A percentile compares a stretch with the other conserved stretches of the same genome.
phyloP scores from a whole-genome alignment of 2,797 vertebrate species.

The Knipowitschia caucasica region DNA sequence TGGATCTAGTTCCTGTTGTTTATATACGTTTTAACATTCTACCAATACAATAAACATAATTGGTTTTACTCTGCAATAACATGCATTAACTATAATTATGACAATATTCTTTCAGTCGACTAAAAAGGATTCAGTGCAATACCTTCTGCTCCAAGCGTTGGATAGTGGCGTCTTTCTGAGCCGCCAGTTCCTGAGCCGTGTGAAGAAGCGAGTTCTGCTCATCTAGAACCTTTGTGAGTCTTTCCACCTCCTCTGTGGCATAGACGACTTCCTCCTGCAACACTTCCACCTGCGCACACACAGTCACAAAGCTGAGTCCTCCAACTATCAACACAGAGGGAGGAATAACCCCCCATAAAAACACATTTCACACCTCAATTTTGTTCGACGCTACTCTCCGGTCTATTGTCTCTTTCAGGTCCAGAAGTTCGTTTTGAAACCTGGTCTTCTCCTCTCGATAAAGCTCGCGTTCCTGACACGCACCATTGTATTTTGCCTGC shows the following conservation, averaged over 20 bases:
- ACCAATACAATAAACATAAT: too few species aligned
- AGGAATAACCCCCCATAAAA: too few species aligned
- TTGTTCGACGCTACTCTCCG: constrained; percentile 80
- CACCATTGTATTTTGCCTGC: constrained; percentile 80
- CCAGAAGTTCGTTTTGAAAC: constrained; percentile 79
- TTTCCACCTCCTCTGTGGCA: constrained; percentile 84
- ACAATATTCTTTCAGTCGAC: too few species aligned
- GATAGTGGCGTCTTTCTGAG: constrained; percentile 78
- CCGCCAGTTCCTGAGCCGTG: constrained; percentile 76
- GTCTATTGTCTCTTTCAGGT: constrained; percentile 79
- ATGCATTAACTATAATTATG: too few species aligned
- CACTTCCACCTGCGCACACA: constrained; percentile 80
- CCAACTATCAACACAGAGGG: background rate
- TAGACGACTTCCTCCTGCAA: constrained; percentile 87
- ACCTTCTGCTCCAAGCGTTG: constrained; percentile 84
- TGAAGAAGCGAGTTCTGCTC: constrained; percentile 82
- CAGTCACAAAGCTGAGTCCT: background rate
- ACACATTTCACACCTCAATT: constrained; percentile 78
- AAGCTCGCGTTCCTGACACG: constrained; percentile 79
- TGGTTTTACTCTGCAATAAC: too few species aligned
- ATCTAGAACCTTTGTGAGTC: constrained; percentile 84
- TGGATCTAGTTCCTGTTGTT: too few species aligned
- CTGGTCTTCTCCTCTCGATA: constrained; percentile 63
- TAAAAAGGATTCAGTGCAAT: too few species aligned
- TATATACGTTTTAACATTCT: too few species aligned